A percentile compares a stretch with the other conserved stretches of the same genome.
These are phyloP conservation scores for Drosophila takahashii DNA, from an alignment of 1,140 invertebrate genomes.

Conservation along the genomic window DNA sequence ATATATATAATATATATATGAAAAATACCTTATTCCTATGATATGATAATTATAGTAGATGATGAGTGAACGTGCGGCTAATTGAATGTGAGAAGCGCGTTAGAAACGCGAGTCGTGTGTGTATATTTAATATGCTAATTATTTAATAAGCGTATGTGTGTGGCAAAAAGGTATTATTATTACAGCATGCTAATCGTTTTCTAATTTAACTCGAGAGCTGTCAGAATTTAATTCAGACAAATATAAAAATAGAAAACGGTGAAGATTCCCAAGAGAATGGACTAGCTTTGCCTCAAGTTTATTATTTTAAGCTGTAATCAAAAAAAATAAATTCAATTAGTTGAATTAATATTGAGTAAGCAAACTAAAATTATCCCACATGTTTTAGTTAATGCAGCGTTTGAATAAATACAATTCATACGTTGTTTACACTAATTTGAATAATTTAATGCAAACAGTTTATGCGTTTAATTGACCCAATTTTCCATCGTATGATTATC, in stretches of 20 bases:
- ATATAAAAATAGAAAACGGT: neutral
- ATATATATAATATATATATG: too few species aligned
- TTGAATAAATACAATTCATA: neutral
- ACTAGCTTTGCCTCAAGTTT: neutral
- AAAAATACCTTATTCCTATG: neutral
- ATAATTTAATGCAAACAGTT: conserved; percentile 5
- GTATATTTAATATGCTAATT: conserved; percentile 15
- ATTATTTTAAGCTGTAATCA: too few species aligned
- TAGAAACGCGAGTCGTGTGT: neutral
- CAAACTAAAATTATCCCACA: neutral
- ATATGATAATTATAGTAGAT: too few species aligned
- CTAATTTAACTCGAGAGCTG: neutral
- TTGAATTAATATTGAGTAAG: neutral
- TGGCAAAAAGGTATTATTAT: neutral
- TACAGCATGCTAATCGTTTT: neutral
- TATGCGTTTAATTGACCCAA: conserved; percentile 10
- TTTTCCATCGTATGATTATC: neutral
- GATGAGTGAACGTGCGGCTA: neutral
- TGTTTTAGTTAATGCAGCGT: neutral
- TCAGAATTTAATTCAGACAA: neutral
- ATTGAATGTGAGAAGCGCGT: conserved; percentile 1
- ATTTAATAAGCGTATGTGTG: neutral
- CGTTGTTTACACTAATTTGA: neutral
- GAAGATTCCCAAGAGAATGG: neutral
- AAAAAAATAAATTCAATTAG: neutral